phyloP scores from a whole-genome alignment of 2,888 invertebrate genomes.

The Thymelicus sylvestris region DNA sequence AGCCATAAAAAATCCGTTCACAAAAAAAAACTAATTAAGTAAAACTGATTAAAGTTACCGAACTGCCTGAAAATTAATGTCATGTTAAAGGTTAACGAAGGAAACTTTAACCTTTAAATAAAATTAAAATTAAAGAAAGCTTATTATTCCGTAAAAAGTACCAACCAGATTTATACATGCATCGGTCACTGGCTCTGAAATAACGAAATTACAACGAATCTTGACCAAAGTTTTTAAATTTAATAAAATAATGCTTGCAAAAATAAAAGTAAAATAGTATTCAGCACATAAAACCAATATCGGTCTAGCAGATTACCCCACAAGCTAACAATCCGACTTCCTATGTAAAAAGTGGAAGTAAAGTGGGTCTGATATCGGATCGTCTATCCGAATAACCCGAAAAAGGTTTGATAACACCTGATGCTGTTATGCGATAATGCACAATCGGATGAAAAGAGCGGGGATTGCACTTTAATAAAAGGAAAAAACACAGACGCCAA shows the following conservation, averaged over 20 bases:
- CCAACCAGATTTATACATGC: background rate
- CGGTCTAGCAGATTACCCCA: conserved; percentile 8
- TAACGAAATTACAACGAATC: no score
- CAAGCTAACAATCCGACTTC: conserved; percentile 13
- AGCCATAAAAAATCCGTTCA: no score
- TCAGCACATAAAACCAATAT: conserved; percentile 7
- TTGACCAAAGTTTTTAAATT: no score
- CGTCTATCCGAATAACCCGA: conserved; percentile 52
- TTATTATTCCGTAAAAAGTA: background rate
- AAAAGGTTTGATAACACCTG: conserved; percentile 66
- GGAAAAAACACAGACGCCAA: conserved; percentile 64
- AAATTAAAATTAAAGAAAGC: background rate
- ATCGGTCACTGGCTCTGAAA: no score
- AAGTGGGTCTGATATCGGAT: conserved; percentile 39
- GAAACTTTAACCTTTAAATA: conserved; percentile 4
- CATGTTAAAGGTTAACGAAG: background rate
- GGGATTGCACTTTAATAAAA: conserved; percentile 57
- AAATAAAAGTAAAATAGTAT: conserved; percentile 8
- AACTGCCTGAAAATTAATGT: no score
- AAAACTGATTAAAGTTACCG: no score
- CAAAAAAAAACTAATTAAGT: no score
- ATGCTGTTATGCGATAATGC: conserved; percentile 68
- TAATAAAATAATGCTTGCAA: background rate
- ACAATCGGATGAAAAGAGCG: conserved; percentile 50
- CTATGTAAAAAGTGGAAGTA: conserved; percentile 22